Evolutionary conservation across 2,797 vertebrate species (phyloP).

Genomic region (Scarus forsteni): DNA sequence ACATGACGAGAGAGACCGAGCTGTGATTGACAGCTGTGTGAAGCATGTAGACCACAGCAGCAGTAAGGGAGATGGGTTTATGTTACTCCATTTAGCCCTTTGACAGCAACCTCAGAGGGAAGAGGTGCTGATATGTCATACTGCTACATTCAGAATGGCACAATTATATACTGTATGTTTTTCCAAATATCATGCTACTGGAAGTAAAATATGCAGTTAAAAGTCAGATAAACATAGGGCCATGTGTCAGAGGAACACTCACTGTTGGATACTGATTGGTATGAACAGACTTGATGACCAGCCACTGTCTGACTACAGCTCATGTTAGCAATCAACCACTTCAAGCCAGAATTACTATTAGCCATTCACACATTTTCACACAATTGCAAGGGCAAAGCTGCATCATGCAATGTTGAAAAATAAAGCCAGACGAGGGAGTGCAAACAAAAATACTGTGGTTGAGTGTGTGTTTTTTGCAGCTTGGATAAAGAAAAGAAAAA

Average conservation of each 20-base stretch:
- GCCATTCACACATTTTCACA: too few relatives aligned
- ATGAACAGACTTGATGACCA: background rate
- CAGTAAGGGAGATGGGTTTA: slow-evolving; percentile 1
- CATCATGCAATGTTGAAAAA: too few relatives aligned
- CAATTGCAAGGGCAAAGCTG: too few relatives aligned
- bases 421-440: too few relatives aligned
- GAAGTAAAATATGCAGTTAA: background rate
- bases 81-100: background rate
- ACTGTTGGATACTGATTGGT: too few relatives aligned
- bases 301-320: background rate
- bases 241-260: too few relatives aligned
- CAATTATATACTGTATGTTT: too few relatives aligned
- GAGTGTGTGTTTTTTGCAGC: too few relatives aligned
- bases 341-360: too few relatives aligned
- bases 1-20: slow-evolving; percentile 34
- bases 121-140: background rate
- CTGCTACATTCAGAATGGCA: background rate
- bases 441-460: too few relatives aligned
- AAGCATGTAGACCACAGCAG: slow-evolving; percentile 26
- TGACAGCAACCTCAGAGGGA: background rate
- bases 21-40: slow-evolving; percentile 42
- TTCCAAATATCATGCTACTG: background rate
- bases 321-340: background rate
- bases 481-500: too few relatives aligned
- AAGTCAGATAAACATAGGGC: background rate